phyloP scores from a whole-genome alignment of 2,797 vertebrate genomes.

The Anguilla marmorata region DNA sequence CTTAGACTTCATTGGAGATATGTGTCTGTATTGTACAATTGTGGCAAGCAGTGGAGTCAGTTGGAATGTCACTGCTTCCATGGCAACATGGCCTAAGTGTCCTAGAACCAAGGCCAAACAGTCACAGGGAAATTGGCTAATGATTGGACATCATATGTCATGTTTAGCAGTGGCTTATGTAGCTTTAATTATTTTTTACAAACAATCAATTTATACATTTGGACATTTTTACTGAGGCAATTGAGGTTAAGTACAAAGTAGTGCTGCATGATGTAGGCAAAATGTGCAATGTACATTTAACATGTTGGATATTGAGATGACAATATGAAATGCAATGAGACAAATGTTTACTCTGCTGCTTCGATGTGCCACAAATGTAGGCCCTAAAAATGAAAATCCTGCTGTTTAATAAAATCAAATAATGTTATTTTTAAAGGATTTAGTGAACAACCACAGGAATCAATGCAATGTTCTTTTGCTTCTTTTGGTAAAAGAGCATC shows the following conservation, averaged over 20 bases:
- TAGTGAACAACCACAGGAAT: too few species aligned
- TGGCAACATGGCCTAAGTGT: constrained; percentile 18
- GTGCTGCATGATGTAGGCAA: background rate
- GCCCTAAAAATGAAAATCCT: too few species aligned
- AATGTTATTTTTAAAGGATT: too few species aligned
- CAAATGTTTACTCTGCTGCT: too few species aligned
- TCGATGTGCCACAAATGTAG: too few species aligned
- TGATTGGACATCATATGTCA: background rate
- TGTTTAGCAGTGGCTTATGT: background rate
- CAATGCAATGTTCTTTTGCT: too few species aligned
- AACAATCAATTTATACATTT: background rate
- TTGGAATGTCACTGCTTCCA: constrained; percentile 1
- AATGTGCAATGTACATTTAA: background rate
- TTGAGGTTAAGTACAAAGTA: background rate
- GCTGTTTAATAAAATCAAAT: too few species aligned
- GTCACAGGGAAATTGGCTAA: background rate
- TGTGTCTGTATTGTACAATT: background rate
- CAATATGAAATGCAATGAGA: background rate
- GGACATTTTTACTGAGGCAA: background rate
- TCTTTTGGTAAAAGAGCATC: background rate
- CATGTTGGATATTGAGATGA: background rate
- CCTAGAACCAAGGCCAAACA: background rate
- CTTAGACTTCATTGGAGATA: background rate
- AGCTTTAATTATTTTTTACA: background rate
- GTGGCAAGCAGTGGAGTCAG: background rate